Conservation (phyloP, 2,888 invertebrate species). For the Drosophila paracracens region DNA sequence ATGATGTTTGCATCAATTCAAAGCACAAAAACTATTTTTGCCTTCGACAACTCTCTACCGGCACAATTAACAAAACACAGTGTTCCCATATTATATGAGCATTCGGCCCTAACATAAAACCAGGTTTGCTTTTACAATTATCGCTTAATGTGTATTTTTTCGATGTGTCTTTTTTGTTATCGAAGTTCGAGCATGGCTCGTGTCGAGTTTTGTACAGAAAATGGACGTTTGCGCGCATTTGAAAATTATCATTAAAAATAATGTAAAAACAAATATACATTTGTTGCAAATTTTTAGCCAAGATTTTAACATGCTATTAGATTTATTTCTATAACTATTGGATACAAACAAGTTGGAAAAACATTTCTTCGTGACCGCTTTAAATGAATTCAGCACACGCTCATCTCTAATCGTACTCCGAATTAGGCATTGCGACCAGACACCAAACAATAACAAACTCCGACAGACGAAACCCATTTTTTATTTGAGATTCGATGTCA, state of each 20-base stretch:
- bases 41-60: conserved; percentile 38
- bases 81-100: conserved; percentile 46
- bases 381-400: not conserved
- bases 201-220: not conserved
- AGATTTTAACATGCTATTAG: not conserved
- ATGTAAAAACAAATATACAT: not conserved
- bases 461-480: conserved; percentile 11
- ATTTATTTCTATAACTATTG: not conserved
- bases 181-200: conserved; percentile 9
- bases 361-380: not conserved
- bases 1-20: conserved; percentile 4
- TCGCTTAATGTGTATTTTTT: conserved; percentile 24
- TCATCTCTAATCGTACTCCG: conserved; percentile 39
- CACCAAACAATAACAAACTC: conserved; percentile 18
- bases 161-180: conserved; percentile 15
- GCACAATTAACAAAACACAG: conserved; percentile 48
- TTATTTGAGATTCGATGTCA: conserved; percentile 85
- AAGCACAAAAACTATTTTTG: not conserved
- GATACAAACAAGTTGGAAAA: not conserved
- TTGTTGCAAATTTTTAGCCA: not conserved
- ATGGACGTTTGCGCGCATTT: not conserved
- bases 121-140: conserved; percentile 28
- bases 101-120: conserved; percentile 32
- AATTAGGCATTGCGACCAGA: conserved; percentile 1
- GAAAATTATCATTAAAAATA: not conserved